Percentiles rank a stretch among this genome's conserved stretches.
Conservation (phyloP, 1,140 invertebrate species). For the Leptinotarsa texana region DNA sequence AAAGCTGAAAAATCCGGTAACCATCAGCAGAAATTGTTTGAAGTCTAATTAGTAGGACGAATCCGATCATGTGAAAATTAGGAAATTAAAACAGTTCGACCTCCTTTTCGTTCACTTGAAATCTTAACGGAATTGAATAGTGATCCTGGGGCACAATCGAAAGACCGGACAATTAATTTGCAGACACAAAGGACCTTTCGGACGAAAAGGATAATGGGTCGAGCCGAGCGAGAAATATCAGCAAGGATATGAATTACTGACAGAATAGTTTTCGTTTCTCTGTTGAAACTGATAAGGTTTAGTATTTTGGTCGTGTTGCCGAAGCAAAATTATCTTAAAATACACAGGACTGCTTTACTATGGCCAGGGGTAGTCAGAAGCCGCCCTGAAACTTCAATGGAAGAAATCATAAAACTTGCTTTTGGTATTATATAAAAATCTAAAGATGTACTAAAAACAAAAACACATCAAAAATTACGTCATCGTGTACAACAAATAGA, state of each 20-base stretch:
- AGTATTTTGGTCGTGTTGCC: neutral
- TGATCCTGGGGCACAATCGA: slow-evolving; percentile 7
- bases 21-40: neutral
- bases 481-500: no score
- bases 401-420: neutral
- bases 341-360: neutral
- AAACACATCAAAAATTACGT: no score
- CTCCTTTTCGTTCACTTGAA: neutral
- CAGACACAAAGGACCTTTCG: slow-evolving; percentile 12
- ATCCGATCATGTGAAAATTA: neutral
- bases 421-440: neutral
- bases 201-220: neutral
- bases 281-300: slow-evolving; percentile 11
- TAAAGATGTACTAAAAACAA: no score
- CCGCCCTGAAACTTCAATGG: no score
- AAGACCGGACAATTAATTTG: slow-evolving; percentile 12
- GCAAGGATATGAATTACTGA: slow-evolving; percentile 14
- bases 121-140: neutral
- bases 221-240: slow-evolving; percentile 16
- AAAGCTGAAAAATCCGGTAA: neutral
- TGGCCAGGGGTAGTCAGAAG: neutral
- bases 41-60: neutral
- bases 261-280: neutral
- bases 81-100: slow-evolving; percentile 6
- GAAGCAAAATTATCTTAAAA: neutral